A percentile compares a stretch with the other conserved stretches of the same genome.
Evolutionary conservation across 2,113 vertebrate species (phyloP).

Genomic region (Percopsis transmontana): DNA sequence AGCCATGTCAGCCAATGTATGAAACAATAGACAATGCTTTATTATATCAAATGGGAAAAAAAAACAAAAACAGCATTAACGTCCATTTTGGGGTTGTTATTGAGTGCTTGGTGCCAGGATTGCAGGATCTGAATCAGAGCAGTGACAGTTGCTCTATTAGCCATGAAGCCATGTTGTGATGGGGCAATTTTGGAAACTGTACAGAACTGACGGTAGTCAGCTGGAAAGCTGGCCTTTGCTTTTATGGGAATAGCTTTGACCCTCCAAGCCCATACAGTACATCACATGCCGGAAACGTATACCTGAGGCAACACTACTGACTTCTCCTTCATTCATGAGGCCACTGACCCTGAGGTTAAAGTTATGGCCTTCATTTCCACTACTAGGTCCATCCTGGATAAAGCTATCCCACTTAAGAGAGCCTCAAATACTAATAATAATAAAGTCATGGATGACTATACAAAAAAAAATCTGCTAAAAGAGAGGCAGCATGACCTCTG

Average conservation of each 20-base stretch:
- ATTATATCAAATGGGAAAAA: background rate
- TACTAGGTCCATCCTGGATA: too few relatives aligned
- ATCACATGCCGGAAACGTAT: too few relatives aligned
- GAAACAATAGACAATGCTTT: background rate
- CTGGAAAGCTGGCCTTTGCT: constrained; percentile 15
- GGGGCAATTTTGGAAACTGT: background rate
- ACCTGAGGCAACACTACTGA: too few relatives aligned
- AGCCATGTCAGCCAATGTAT: constrained; percentile 1
- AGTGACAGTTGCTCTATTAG: background rate
- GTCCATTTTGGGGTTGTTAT: background rate
- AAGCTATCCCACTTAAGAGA: too few relatives aligned
- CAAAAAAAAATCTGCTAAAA: too few relatives aligned
- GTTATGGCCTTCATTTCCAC: too few relatives aligned
- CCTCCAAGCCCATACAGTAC: background rate
- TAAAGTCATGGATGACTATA: too few relatives aligned
- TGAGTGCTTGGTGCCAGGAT: constrained; percentile 9
- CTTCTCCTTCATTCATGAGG: too few relatives aligned
- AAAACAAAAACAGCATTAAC: background rate
- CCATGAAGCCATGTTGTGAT: background rate
- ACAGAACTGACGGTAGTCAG: constrained; percentile 10
- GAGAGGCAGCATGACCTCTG: background rate
- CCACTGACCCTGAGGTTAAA: too few relatives aligned
- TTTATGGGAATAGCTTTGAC: constrained; percentile 13
- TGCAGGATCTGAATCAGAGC: background rate
- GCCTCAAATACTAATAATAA: too few relatives aligned